Conservation (phyloP, 2,113 vertebrate genomes). For the Trematomus loennbergii region DNA sequence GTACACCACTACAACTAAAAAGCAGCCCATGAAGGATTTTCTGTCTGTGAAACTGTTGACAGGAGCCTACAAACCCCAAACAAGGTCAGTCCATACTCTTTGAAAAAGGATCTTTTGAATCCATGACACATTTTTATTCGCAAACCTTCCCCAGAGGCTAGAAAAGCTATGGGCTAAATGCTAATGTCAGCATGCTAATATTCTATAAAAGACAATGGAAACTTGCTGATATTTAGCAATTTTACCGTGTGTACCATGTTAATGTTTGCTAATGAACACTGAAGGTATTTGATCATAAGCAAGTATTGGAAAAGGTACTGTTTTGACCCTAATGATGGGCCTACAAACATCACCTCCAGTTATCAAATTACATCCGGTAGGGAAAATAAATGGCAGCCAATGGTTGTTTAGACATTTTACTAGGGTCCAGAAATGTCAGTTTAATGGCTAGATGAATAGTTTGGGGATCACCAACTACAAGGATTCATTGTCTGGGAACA, state of each 20-base stretch:
- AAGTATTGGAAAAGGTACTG: too few relatives aligned
- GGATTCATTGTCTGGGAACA: conserved; percentile 17
- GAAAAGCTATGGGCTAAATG: background rate
- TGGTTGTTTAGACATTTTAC: background rate
- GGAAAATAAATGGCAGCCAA: background rate
- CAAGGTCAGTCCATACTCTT: background rate
- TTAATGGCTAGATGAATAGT: background rate
- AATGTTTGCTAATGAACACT: too few relatives aligned
- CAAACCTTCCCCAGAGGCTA: background rate
- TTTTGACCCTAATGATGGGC: too few relatives aligned
- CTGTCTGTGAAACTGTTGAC: background rate
- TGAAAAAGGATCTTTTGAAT: background rate
- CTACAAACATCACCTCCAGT: background rate
- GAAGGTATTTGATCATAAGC: too few relatives aligned
- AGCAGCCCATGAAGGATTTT: background rate
- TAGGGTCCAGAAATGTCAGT: background rate
- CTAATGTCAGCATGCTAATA: background rate
- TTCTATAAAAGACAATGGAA: background rate
- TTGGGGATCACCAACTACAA: background rate
- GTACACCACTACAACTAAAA: background rate
- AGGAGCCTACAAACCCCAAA: background rate
- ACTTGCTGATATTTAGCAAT: background rate
- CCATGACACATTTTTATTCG: background rate
- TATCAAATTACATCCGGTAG: background rate
- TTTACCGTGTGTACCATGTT: too few relatives aligned